Base-by-base conservation (phyloP, 2,888 invertebrate genomes). In the Argyresthia goedartella region DNA sequence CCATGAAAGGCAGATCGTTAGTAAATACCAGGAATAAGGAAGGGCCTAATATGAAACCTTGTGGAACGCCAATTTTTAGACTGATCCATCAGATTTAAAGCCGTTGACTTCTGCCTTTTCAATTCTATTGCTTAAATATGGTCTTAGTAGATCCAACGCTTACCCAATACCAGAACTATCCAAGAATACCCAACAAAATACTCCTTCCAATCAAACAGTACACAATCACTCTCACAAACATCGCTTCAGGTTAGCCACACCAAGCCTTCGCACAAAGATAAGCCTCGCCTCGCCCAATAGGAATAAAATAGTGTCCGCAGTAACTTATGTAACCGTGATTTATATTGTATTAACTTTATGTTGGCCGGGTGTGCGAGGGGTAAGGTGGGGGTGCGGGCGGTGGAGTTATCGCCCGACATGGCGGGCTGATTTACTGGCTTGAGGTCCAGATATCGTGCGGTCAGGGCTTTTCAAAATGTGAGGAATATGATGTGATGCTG, bases 291-390 rank as follows among this genome's bases (percentile, higher is more conserved):
- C 35, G 39, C 41, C 47, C 50, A 50, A 50, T 44, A 44, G 50
- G 43, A 51, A 44, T 52, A 52, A 52, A 52, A 52, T 52, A 52
- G 52, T 76, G 76, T 73, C 69, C 67, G 73, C 69, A 72, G 79
- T 81, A 78, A 76, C 67, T 81, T 80, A 81, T 78, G 75, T 75
- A 64, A 66, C 65, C 66, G 75, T 78, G 81, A 84, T 73, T 84
- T 81, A 84, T 77, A 71, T 74, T 65, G 71, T 73, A 77, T 76
- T 72, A 78, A 75, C 75, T 76, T 76, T 70, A 75, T 74, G 80
- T 80, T 71, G 77, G 71, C 60, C 69, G 62, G 61, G 69, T 69
- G 59, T 62, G 65, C 63, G 68, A 67, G 67, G 64, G 60, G 58
- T 63, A 60, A 64, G 44, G 25, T 25, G 34, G 45, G 43, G 34